Evolutionary conservation across 2,113 vertebrate species (phyloP), one percentile per base, ranked within the genome.

Genomic region (Octodon degus): DNA sequence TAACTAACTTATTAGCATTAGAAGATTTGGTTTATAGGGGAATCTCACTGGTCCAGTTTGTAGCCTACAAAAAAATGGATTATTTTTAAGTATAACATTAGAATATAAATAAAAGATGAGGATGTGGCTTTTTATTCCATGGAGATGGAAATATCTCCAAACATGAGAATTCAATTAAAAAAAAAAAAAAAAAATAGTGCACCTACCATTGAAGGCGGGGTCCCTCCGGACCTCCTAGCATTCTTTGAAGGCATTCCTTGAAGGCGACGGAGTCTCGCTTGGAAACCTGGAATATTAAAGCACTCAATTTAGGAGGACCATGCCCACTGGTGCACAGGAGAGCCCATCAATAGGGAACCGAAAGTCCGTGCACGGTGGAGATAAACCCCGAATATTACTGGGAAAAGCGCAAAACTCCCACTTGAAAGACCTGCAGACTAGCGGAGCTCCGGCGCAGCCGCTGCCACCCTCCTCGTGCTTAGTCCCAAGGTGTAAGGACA

Each of bases 211-310:
- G 98, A 89, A 92, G 98, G 93, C 92, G 99, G 98, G 92, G 98
- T 98, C 96, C 98, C 98, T 43, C 98, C 98, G 85, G 98, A 86
- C 76, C 99, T 99, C 98, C 98, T 99, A 81, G 97, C 94, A 58
- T 98, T 99, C 97, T 99, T 98, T 74, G 98, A 98, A 97, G 98
- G 98, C 98, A 99, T 98, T 97, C 99, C 99, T 90, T 99, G 99
- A 96, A 99, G 98, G 93, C 99, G 99, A 95, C 98, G 99, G 96
- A 99, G 98, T 97, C 99, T 98, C 80, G 98, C 99, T 97, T 99
- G 99, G 97, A 99, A 99, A 93, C 99, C 99, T 99, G 94, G 7
- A 98, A 97, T 97, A 97, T 87, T 65, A 97, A 74, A 91, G 0
- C 0, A 88, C 27, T 76, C n/a, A 17, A 20, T 67, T 97, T 91